Conservation (phyloP, 2,113 vertebrate species). For the Dromiciops gliroides region DNA sequence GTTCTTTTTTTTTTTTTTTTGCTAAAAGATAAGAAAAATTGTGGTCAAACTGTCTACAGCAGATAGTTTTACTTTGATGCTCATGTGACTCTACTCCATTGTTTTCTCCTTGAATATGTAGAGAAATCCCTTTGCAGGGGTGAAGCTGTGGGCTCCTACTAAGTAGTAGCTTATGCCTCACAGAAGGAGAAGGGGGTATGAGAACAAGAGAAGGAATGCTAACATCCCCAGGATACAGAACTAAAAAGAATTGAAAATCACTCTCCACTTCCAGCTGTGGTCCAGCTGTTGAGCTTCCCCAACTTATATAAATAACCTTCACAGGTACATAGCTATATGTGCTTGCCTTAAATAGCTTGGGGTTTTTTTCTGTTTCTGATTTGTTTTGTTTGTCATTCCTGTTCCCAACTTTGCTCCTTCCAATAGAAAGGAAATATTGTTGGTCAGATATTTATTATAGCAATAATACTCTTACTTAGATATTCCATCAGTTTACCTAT, state of each 20-base stretch:
- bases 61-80: not conserved
- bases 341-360: not conserved
- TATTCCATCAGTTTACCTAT: not conserved
- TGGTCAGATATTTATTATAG: not conserved
- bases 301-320: not conserved
- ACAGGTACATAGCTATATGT: not conserved
- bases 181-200: not conserved
- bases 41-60: not conserved
- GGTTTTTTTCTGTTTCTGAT: not conserved
- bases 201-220: not conserved
- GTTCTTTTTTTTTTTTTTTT: too few relatives aligned
- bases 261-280: not conserved
- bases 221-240: not conserved
- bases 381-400: not conserved
- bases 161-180: not conserved
- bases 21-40: not conserved
- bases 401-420: not conserved
- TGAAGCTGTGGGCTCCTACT: not conserved
- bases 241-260: not conserved
- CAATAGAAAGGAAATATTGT: not conserved
- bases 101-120: not conserved
- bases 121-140: not conserved
- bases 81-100: not conserved
- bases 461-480: not conserved
- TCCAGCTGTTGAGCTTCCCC: not conserved